Conservation (phyloP, 2,113 vertebrate species). For the Cichladusa arquata region DNA sequence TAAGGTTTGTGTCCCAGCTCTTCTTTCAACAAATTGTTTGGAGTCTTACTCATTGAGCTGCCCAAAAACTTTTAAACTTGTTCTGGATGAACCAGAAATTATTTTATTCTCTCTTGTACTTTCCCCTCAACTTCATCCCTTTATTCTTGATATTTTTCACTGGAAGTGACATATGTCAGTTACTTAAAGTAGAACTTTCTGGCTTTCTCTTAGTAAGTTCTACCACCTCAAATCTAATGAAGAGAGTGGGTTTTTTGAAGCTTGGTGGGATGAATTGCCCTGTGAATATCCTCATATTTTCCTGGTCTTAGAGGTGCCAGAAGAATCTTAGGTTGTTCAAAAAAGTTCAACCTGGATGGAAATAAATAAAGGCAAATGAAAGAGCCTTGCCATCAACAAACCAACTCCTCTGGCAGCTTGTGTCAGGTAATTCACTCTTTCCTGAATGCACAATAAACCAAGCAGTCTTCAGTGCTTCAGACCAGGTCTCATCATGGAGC, state of each 20-base stretch:
- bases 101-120: neutral
- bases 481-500: neutral
- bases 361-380: neutral
- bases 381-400: neutral
- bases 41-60: neutral
- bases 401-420: neutral
- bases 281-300: neutral
- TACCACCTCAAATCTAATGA: neutral
- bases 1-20: neutral
- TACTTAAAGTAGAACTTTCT: neutral
- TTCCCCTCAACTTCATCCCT: neutral
- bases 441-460: neutral
- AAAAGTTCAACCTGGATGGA: neutral
- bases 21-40: neutral
- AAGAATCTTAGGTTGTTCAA: neutral
- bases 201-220: neutral
- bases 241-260: fast-evolving
- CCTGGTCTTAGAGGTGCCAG: neutral
- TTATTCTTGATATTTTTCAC: neutral
- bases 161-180: neutral
- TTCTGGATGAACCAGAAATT: neutral
- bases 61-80: neutral
- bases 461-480: neutral
- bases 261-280: neutral
- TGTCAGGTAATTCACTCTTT: neutral